These are phyloP conservation scores for Ranitomeya imitator DNA, from an alignment of 2,113 vertebrate genomes.

Conservation along the genomic window DNA sequence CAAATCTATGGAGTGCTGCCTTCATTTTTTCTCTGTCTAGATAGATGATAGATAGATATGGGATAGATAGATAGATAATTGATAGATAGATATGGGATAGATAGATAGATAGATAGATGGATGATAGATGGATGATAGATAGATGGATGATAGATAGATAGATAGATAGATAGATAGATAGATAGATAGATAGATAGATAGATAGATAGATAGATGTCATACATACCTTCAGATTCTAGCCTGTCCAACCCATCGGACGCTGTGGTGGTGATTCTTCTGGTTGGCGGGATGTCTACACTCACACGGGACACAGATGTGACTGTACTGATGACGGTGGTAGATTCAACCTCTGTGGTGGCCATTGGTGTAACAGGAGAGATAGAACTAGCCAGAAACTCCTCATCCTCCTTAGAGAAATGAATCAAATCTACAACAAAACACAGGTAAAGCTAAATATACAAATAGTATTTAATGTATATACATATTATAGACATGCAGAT, in stretches of 20 bases:
- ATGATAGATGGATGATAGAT: no score
- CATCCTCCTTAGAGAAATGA: conserved; percentile 60
- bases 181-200: no score
- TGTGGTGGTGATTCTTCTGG: conserved; percentile 63
- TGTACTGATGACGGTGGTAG: conserved; percentile 56
- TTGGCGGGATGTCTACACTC: conserved; percentile 61
- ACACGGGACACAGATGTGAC: conserved; percentile 59
- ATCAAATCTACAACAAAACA: conserved; percentile 41
- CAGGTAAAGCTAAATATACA: not conserved
- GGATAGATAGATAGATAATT: no score
- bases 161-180: no score
- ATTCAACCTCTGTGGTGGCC: conserved; percentile 56
- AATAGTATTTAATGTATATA: not conserved
- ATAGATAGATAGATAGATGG: no score
- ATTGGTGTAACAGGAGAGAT: conserved; percentile 59
- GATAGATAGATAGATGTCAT: no score
- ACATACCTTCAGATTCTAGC: conserved; percentile 86
- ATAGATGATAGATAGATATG: no score
- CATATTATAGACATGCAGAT: no score
- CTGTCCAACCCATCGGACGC: conserved; percentile 72
- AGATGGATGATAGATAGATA: no score
- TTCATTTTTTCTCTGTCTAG: no score
- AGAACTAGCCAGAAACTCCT: conserved; percentile 45
- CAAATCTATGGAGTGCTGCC: no score
- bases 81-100: no score